Base-by-base conservation (phyloP, 2,888 invertebrate genomes). In the Rhorus exstirpatorius region DNA sequence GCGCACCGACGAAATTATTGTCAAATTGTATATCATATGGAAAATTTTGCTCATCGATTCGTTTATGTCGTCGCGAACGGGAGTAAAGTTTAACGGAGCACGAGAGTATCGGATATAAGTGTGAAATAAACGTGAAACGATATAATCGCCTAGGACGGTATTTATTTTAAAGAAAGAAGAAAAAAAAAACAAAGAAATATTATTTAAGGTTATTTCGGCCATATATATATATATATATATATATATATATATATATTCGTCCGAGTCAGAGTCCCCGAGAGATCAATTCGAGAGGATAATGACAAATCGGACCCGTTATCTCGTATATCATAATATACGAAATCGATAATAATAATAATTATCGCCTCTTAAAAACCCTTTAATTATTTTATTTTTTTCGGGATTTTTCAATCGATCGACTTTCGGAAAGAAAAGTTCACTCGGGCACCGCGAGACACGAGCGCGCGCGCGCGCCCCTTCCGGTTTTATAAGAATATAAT, bases 1-100 rank as follows among this genome's bases (percentile, higher is more conserved):
- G 19, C 24, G 35, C 44, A 6, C n/a, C 14, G 65, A 75, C 71
- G n/a, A 83, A 83, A 82, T 79, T 82, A 82, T 82, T 82, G 81
- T 82, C 83, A 67, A 83, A 83, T 83, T 78, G 41, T 63, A 49
- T 19, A 74, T 49, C n/a, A 4, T 35, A 51, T 49, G 7, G 17
- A 3, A 0, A 19, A 49, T 31, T 49, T 35, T 14, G 7, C n/a
- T 8, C 41, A n/a, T 41, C 8, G 17, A 19, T n/a, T 17, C 4
- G 0, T 41, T 38, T 26, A 3, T 31, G n/a, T 58, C 35, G 24
- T 38, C 70, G 53, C 53, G 74, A 19, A 70, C 60, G 35, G 51
- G 55, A 70, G 55, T 55, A 44, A 58, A 44, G n/a, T 67, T 7
- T 17, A 53, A 53, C 71, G 60, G 31, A 60, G 60, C 46, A 71